These are phyloP conservation scores for Hyperoodon ampullatus DNA, from an alignment of 2,113 vertebrate genomes.

Conservation along the genomic window DNA sequence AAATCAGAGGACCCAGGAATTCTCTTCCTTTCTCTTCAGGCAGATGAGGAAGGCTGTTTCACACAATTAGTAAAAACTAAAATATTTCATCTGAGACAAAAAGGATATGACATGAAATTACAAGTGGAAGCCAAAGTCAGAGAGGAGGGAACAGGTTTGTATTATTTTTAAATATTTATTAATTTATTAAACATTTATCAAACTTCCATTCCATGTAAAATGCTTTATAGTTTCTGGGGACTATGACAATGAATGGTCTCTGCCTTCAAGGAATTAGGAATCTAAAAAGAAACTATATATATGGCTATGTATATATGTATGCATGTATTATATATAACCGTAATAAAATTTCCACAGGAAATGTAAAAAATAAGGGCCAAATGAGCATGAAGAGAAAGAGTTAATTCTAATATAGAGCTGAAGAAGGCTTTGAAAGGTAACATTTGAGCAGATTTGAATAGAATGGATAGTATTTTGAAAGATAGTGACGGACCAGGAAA, in stretches of 20 bases:
- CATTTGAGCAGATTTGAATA: neutral
- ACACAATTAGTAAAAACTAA: conserved; percentile 78
- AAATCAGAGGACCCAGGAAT: neutral
- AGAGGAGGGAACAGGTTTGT: conserved; percentile 86
- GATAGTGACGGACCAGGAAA: neutral
- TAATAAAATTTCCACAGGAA: neutral
- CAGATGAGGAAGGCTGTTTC: conserved; percentile 81
- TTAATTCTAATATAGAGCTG: neutral
- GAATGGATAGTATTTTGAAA: neutral
- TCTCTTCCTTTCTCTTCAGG: conserved; percentile 74
- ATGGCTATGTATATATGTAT: neutral
- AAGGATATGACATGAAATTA: conserved; percentile 73
- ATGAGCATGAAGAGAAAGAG: neutral
- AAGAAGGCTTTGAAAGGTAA: neutral
- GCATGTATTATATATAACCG: neutral
- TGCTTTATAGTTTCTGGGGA: neutral
- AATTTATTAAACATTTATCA: neutral
- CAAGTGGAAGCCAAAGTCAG: conserved; percentile 82
- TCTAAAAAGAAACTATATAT: neutral
- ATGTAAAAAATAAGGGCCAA: neutral
- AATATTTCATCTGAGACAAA: conserved; percentile 77
- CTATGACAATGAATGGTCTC: neutral
- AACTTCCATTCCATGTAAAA: neutral
- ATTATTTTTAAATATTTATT: neutral
- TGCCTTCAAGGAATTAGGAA: neutral